Evolutionary conservation across 2,888 invertebrate genomes (phyloP), one percentile per base, ranked within the genome.

Genomic region (Lacanobia oleracea): DNA sequence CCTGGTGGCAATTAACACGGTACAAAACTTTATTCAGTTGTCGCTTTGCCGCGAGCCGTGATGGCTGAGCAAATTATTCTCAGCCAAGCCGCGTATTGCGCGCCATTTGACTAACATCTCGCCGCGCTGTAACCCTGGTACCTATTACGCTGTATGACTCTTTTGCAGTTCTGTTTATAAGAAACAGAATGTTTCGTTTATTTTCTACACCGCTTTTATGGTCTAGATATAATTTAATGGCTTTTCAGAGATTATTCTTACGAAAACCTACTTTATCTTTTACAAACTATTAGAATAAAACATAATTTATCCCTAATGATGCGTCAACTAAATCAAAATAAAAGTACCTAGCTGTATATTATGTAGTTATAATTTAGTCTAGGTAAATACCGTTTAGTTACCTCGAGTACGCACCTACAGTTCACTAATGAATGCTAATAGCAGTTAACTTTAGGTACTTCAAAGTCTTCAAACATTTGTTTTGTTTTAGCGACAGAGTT

Each of bases 1-100:
- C 89, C 90, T 89, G 91, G 88, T 92, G 91, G 93, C 93, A 95
- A 94, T 94, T 94, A 94, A 90, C 92, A 89, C 91, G 87, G 89
- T 90, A 90, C 91, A 92, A 91, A 94, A 94, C 92, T 94, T 94
- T 92, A 93, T 93, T 93, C 93, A 92, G 93, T 92, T 91, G 92
- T 90, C 89, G 89, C 86, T 85, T 83, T 84, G 84, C 80, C 78
- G 84, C 81, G 84, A 84, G 80, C 77, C 81, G 75, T 77, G 77
- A 83, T 83, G 77, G 72, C 77, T 75, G 88, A 89, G 90, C 89
- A 91, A 93, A 92, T 91, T 90, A 91, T 91, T 89, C 89, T 87
- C 86, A 77, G 68, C 77, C 75, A 71, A 87, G 86, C 86, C 87
- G 89, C 89, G 88, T 86, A 91, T 90, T 91, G 90, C 90, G 91